Conservation (phyloP, 1,140 invertebrate species). For the Platyscapa corneri region DNA sequence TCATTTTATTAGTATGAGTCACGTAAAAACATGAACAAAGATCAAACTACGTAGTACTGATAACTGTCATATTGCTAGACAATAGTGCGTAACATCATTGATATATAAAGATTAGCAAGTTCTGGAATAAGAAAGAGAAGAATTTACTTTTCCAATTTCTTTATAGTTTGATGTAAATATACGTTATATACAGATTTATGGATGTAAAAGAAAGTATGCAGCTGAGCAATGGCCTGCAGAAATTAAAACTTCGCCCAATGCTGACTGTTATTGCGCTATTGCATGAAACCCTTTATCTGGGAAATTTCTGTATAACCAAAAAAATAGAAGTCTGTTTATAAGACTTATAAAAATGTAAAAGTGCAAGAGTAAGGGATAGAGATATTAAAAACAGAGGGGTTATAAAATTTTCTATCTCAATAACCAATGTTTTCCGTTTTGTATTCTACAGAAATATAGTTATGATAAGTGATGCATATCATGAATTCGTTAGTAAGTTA, state of each 20-base stretch:
- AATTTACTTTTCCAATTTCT: constrained; percentile 41
- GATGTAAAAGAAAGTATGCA: neutral
- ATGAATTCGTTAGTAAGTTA: too few species aligned
- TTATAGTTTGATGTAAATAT: constrained; percentile 16
- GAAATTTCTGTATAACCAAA: constrained; percentile 16
- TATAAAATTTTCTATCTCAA: too few species aligned
- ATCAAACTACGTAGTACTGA: neutral
- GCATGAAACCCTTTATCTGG: constrained; percentile 8
- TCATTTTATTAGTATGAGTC: too few species aligned
- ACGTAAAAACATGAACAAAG: too few species aligned
- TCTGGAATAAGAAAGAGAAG: neutral
- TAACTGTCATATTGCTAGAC: constrained; percentile 22
- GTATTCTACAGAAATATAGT: too few species aligned
- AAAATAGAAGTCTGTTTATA: too few species aligned
- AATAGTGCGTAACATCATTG: constrained; percentile 14
- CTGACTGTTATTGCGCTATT: constrained; percentile 29
- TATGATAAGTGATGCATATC: too few species aligned
- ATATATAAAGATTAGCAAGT: neutral
- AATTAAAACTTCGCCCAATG: constrained; percentile 44
- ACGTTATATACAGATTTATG: neutral
- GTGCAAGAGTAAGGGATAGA: neutral
- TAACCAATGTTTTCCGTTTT: too few species aligned
- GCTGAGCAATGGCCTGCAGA: neutral
- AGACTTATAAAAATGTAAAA: neutral
- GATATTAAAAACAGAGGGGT: too few species aligned